Conservation (phyloP, 2,113 vertebrate species). For the Sorex araneus region DNA sequence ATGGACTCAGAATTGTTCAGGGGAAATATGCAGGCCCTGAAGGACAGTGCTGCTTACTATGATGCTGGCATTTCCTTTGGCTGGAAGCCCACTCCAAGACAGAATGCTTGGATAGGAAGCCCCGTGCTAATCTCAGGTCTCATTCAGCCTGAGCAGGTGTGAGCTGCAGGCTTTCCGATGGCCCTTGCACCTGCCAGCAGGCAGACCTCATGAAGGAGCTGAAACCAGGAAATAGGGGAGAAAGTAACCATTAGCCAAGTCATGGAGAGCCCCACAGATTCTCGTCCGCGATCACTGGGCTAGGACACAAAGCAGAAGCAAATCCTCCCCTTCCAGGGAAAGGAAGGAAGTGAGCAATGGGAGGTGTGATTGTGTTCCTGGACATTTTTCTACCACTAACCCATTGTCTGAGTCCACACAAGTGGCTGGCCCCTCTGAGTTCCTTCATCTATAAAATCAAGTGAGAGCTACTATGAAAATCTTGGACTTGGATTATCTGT, state of each 20-base stretch:
- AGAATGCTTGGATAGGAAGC: neutral
- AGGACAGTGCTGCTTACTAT: neutral
- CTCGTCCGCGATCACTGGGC: too few species aligned
- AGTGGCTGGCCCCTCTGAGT: neutral
- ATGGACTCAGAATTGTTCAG: neutral
- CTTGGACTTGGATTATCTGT: neutral
- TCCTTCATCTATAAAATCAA: slow-evolving; percentile 4
- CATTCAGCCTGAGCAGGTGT: slow-evolving; percentile 43
- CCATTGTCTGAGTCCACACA: neutral
- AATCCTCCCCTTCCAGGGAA: neutral
- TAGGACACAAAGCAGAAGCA: neutral
- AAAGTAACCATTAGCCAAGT: neutral
- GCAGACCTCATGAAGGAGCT: neutral
- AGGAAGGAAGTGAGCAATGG: neutral
- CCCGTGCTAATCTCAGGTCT: neutral
- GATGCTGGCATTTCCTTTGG: slow-evolving; percentile 40
- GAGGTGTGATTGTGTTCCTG: neutral
- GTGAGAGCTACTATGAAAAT: neutral
- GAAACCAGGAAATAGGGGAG: neutral
- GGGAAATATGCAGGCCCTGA: neutral
- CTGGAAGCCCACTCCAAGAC: neutral
- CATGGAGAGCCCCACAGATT: neutral
- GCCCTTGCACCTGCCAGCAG: slow-evolving; percentile 29
- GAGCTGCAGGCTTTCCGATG: slow-evolving; percentile 36
- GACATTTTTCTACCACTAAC: neutral